These are phyloP conservation scores for Philotrypesis tridentata DNA, from an alignment of 1,140 invertebrate genomes.

Conservation along the genomic window DNA sequence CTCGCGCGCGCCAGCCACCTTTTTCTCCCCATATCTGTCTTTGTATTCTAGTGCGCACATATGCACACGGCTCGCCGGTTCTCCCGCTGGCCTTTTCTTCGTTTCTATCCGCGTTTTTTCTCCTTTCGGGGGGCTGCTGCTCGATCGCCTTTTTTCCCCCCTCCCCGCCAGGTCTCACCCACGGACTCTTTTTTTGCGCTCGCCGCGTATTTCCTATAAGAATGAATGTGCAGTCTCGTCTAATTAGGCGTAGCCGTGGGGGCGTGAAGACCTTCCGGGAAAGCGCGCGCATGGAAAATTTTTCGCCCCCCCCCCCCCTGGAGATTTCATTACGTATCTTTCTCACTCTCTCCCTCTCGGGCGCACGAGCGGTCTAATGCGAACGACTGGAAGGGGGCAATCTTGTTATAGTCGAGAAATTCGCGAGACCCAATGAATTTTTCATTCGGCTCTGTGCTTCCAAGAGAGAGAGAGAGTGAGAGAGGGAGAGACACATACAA, in stretches of 20 bases:
- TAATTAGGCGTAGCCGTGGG: background rate
- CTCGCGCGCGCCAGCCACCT: background rate
- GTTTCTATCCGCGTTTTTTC: background rate
- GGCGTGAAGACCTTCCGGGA: background rate
- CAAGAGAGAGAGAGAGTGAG: background rate
- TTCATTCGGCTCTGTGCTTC: no score
- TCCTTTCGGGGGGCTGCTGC: background rate
- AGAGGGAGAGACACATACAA: no score
- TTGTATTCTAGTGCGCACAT: background rate
- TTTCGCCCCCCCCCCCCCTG: background rate
- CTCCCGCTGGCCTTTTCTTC: conserved; percentile 22
- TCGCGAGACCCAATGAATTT: no score
- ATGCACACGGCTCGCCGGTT: background rate
- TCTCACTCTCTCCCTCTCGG: no score
- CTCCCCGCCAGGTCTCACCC: no score
- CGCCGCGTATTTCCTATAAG: background rate
- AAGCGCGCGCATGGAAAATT: conserved; percentile 13
- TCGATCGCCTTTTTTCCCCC: background rate
- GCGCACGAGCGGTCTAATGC: no score
- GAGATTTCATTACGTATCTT: background rate
- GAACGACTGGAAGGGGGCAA: background rate
- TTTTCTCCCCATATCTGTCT: conserved; percentile 12
- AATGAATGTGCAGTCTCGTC: background rate
- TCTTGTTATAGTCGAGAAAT: no score
- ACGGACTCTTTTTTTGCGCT: no score